These are phyloP conservation scores for Drosophila tropicalis DNA, from an alignment of 1,140 invertebrate species.

Conservation along the genomic window DNA sequence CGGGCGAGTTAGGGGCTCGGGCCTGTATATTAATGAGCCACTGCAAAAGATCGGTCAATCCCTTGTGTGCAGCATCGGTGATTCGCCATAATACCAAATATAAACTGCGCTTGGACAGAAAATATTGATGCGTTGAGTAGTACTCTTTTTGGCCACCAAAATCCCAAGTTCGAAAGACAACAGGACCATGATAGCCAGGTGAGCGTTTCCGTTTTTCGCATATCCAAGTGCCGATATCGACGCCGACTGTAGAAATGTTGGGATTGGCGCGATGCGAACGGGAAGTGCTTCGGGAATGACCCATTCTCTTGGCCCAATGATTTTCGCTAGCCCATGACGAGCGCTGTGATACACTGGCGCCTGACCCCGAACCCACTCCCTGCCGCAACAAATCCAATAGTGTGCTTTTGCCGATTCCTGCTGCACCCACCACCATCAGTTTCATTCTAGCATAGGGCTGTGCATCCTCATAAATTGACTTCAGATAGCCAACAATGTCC, in stretches of 20 bases:
- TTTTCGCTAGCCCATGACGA: conserved; percentile 73
- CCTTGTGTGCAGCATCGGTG: conserved; percentile 95
- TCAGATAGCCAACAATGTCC: conserved; percentile 98
- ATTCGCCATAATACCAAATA: conserved; percentile 98
- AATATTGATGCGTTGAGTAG: conserved; percentile 99
- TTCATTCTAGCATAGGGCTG: conserved; percentile 98
- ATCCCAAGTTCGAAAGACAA: conserved; percentile 99
- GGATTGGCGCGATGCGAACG: conserved; percentile 72
- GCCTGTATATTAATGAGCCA: conserved; percentile 98
- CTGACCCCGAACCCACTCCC: conserved; percentile 81
- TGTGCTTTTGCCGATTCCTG: conserved; percentile 96
- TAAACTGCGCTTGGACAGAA: conserved; percentile 96
- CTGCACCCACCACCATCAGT: conserved; percentile 98
- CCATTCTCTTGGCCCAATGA: conserved; percentile 97
- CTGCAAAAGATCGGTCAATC: conserved; percentile 94
- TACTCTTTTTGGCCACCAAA: conserved; percentile 99
- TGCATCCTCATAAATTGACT: conserved; percentile 94
- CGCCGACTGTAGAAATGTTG: conserved; percentile 97
- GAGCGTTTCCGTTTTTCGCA: conserved; percentile 91
- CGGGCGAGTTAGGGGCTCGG: conserved; percentile 95
- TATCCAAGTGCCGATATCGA: conserved; percentile 97
- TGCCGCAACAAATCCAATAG: conserved; percentile 93
- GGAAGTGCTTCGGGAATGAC: conserved; percentile 87
- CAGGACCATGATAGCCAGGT: conserved; percentile 90
- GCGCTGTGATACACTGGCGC: conserved; percentile 54